Evolutionary conservation across 2,113 vertebrate genomes (phyloP).

Genomic region (Gadus chalcogrammus): DNA sequence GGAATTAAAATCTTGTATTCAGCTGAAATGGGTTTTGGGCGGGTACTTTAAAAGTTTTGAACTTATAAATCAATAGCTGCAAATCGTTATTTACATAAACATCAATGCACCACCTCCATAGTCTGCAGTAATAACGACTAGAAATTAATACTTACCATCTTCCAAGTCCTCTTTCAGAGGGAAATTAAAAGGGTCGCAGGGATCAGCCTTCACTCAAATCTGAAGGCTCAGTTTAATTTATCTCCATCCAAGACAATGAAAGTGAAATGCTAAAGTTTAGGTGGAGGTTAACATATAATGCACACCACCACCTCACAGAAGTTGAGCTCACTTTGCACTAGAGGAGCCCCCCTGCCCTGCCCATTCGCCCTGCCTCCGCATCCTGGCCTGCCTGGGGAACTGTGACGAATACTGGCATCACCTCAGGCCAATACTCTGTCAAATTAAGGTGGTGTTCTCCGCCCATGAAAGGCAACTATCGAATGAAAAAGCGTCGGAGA

Average conservation of each 20-base stretch:
- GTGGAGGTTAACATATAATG: constrained; percentile 49
- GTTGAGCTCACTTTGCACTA: constrained; percentile 74
- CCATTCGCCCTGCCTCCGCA: constrained; percentile 73
- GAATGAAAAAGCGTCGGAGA: constrained; percentile 1
- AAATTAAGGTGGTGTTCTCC: fast-evolving
- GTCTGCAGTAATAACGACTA: constrained; percentile 30
- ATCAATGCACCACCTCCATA: constrained; percentile 17
- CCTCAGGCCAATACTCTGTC: constrained; percentile 23
- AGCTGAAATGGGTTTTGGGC: too few species aligned
- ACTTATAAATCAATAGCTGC: too few species aligned
- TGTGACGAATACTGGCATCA: not conserved
- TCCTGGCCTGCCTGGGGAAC: constrained; percentile 77
- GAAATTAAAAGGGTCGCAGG: constrained; percentile 7
- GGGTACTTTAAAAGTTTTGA: too few species aligned
- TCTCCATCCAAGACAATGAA: constrained; percentile 27
- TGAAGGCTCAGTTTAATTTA: constrained; percentile 8
- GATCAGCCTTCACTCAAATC: not conserved
- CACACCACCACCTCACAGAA: constrained; percentile 62
- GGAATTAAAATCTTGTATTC: too few species aligned
- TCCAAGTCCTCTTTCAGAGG: constrained; percentile 62
- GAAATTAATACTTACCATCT: constrained; percentile 66
- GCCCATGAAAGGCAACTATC: constrained; percentile 21
- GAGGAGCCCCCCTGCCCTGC: constrained; percentile 48
- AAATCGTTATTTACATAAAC: constrained; percentile 2
- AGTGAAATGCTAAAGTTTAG: constrained; percentile 57